phyloP scores from a whole-genome alignment of 2,113 vertebrate species.

The Gavialis gangeticus region DNA sequence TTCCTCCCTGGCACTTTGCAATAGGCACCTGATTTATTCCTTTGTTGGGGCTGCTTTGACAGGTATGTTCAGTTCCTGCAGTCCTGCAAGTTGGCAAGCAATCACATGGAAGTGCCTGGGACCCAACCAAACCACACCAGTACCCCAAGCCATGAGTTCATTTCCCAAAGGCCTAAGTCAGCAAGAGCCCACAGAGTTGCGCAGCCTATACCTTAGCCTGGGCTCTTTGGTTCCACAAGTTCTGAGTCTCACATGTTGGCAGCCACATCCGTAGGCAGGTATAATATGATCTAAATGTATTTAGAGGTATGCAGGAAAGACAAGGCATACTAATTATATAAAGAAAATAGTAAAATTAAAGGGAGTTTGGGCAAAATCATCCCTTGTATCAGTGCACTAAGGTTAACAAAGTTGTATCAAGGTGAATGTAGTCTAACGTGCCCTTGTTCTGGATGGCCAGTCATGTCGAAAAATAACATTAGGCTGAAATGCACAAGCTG shows the following conservation, averaged over 20 bases:
- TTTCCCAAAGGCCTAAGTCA: fast-evolving
- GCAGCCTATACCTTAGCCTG: not conserved
- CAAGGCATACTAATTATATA: not conserved
- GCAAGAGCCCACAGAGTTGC: not conserved
- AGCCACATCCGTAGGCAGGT: fast-evolving
- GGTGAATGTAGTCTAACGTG: slow-evolving; percentile 15
- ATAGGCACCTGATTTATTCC: not conserved
- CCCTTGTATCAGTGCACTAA: not conserved
- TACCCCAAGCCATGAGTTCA: not conserved
- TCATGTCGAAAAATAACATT: slow-evolving; percentile 44
- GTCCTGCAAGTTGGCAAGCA: not conserved
- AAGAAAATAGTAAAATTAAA: not conserved
- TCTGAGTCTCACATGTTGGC: not conserved
- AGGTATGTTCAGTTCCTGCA: not conserved
- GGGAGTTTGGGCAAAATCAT: not conserved
- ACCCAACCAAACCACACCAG: not conserved
- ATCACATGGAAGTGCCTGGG: not conserved
- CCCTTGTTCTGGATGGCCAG: slow-evolving; percentile 24
- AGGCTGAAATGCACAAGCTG: slow-evolving; percentile 57
- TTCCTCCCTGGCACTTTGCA: slow-evolving; percentile 22
- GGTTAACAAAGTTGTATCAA: not conserved
- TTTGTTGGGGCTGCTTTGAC: not conserved
- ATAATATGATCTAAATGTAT: not conserved
- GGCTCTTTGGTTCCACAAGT: not conserved
- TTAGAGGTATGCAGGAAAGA: not conserved